Evolutionary conservation across 2,797 vertebrate genomes (phyloP), one percentile per base, ranked within the genome.

Genomic region (Champsocephalus gunnari): DNA sequence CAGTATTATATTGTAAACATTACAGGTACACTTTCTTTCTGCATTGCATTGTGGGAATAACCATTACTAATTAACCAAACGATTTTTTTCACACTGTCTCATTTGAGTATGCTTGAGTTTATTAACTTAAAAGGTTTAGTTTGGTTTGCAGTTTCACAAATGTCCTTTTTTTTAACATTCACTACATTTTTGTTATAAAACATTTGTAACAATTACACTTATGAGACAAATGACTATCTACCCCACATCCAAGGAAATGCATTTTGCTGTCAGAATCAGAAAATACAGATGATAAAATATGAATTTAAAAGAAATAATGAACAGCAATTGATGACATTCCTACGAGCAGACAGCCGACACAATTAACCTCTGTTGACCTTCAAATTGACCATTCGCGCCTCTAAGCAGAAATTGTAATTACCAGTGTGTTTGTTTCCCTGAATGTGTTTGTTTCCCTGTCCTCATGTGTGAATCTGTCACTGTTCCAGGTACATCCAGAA

Each of bases 401-500:
- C 58, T 1, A 24, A 73, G 60, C 17, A 5, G 60, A 13, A 65
- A 61, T 43, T 3, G 19, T 59, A 58, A 68, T 54, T 19, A n/a
- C 16, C 17, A 1, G 3, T 68, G 50, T 41, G 38, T 75, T 50
- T 5, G 5, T 19, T 7, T 4, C 49, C 64, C 28, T 73, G 8
- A 54, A 38, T 43, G 55, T 49, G 9, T 28, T n/a, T 61, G 9
- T 28, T 4, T 49, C 7, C 38, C 1, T 61, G 12, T 75, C 5
- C 64, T 32, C 1, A 2, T 45, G n/a, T 66, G 54, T 73, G 61
- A 59, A 41, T 57, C 43, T 73, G 60, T 49, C 41, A 2, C 41
- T 28, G 63, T 60, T 76, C 3, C 88, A 93, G 97, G 86, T 99
- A 99, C 88, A 99, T 99, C 91, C 97, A 99, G 94, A 98, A 99